A percentile compares a stretch with the other conserved stretches of the same genome.
phyloP scores from a whole-genome alignment of 2,113 vertebrate genomes.

The Pelusios castaneus region DNA sequence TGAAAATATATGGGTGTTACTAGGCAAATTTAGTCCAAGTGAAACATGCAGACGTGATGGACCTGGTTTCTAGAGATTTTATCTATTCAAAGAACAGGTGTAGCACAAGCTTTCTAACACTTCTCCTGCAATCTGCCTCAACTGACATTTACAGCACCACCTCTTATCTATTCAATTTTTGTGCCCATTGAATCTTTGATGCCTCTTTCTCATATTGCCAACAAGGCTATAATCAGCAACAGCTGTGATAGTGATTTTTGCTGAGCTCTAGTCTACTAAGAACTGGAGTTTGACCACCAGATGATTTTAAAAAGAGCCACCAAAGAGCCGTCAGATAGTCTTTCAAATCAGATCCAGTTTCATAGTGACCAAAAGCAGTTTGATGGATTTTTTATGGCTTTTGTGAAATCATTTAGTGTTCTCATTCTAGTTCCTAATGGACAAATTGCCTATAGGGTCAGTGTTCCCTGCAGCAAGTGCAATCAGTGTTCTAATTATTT shows the following conservation, averaged over 20 bases:
- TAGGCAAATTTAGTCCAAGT: neutral
- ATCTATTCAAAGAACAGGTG: accelerated
- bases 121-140: neutral
- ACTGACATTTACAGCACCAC: neutral
- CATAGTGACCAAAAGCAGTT: neutral
- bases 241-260: neutral
- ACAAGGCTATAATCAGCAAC: neutral
- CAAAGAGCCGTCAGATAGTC: neutral
- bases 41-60: neutral
- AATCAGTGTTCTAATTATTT: neutral
- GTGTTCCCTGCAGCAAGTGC: neutral
- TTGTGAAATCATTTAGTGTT: neutral
- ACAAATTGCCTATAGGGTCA: neutral
- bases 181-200: neutral
- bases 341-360: accelerated
- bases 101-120: neutral
- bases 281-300: neutral
- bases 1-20: accelerated
- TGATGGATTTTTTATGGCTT: neutral
- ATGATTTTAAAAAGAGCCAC: neutral
- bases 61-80: neutral
- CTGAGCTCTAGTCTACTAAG: accelerated
- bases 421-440: neutral
- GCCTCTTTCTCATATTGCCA: neutral
- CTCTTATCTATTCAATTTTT: neutral